Percentiles rank a stretch among this genome's conserved stretches.
phyloP scores from a whole-genome alignment of 2,113 vertebrate genomes.

The Archilochus colubris region DNA sequence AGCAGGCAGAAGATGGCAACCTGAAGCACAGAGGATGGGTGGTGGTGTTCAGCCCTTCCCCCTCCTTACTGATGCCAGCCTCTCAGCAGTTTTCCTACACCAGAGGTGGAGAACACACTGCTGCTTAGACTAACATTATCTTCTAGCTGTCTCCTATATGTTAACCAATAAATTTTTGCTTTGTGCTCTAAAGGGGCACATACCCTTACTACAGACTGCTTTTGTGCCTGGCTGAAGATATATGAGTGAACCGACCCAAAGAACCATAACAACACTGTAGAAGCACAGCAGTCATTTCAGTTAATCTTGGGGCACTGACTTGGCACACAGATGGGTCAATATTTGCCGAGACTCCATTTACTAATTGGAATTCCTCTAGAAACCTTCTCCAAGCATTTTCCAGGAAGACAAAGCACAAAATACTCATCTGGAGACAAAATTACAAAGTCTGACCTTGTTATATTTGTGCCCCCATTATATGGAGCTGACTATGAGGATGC shows the following conservation, averaged over 20 bases:
- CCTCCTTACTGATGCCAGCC: neutral
- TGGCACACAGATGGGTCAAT: neutral
- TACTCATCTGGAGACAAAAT: neutral
- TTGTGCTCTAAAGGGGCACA: neutral
- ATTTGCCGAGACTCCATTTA: neutral
- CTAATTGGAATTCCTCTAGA: neutral
- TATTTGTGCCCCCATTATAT: neutral
- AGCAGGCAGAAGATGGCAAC: neutral
- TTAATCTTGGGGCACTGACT: neutral
- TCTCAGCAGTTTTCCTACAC: neutral
- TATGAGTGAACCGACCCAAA: neutral
- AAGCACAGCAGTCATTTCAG: neutral
- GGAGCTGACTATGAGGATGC: neutral
- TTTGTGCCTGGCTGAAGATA: neutral
- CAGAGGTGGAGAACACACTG: neutral
- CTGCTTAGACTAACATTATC: neutral
- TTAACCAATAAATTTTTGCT: neutral
- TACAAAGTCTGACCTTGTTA: neutral
- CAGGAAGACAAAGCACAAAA: neutral
- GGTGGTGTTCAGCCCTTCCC: neutral
- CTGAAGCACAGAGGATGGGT: accelerated
- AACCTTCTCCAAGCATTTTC: neutral
- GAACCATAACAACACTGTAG: neutral
- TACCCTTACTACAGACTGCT: neutral
- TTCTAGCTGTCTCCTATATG: neutral